These are phyloP conservation scores for Elephas maximus DNA, from an alignment of 2,113 vertebrate species.

Conservation along the genomic window DNA sequence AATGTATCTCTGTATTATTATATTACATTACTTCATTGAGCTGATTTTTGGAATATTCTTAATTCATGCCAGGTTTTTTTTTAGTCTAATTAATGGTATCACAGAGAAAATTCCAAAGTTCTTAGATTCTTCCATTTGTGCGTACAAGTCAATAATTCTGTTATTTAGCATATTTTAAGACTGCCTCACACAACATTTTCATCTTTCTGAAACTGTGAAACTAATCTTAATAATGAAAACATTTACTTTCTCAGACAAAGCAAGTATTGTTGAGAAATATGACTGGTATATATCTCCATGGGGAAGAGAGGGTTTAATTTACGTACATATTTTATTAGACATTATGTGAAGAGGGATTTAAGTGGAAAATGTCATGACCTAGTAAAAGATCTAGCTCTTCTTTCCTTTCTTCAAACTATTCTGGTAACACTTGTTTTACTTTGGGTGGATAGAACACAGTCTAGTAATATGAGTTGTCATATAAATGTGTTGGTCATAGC, in stretches of 20 bases:
- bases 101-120: slow-evolving; percentile 26
- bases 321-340: neutral
- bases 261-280: neutral
- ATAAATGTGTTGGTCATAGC: neutral
- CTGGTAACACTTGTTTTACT: slow-evolving; percentile 1
- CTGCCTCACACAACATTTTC: neutral
- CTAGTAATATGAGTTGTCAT: neutral
- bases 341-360: slow-evolving; percentile 2
- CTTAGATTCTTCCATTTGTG: neutral
- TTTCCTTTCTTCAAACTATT: neutral
- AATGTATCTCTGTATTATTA: neutral
- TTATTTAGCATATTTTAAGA: slow-evolving; percentile 40
- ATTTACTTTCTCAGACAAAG: neutral
- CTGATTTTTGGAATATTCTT: neutral
- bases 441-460: neutral
- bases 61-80: neutral
- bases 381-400: neutral
- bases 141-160: neutral
- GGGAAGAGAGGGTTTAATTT: neutral
- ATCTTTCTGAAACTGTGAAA: slow-evolving; percentile 2
- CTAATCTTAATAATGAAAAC: slow-evolving; percentile 28
- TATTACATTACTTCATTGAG: neutral
- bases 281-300: neutral
- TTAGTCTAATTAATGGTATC: neutral
- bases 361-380: neutral